Conservation (phyloP, 2,797 vertebrate species). For the Onychomys leucogaster region DNA sequence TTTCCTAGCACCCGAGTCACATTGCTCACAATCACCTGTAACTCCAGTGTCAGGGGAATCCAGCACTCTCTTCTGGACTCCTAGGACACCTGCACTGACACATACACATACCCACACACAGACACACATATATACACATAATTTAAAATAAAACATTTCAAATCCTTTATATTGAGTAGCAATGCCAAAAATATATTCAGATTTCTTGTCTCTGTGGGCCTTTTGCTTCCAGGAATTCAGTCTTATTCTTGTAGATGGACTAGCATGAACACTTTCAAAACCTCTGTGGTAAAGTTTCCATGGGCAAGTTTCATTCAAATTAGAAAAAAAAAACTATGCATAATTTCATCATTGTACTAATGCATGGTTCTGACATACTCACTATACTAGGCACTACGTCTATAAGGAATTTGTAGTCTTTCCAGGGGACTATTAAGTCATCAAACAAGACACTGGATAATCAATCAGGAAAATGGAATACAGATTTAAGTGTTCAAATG, state of each 20-base stretch:
- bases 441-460: constrained; percentile 19
- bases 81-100: neutral
- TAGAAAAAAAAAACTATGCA: neutral
- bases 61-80: neutral
- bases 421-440: neutral
- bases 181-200: neutral
- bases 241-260: constrained; percentile 18
- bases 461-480: constrained; percentile 4
- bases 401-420: neutral
- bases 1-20: neutral
- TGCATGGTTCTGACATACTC: neutral
- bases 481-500: constrained; percentile 4
- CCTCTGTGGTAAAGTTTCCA: neutral
- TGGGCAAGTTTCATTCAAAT: neutral
- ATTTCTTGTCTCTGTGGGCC: neutral
- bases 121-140: neutral
- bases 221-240: neutral
- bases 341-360: constrained; percentile 15
- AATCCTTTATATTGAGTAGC: neutral
- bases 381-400: neutral
- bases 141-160: neutral
- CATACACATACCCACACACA: neutral
- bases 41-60: neutral
- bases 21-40: neutral
- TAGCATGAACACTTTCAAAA: neutral